Evolutionary conservation across 92 coral and sea anemone genomes (phyloP).

Genomic region (Epizoanthus scotinus): DNA sequence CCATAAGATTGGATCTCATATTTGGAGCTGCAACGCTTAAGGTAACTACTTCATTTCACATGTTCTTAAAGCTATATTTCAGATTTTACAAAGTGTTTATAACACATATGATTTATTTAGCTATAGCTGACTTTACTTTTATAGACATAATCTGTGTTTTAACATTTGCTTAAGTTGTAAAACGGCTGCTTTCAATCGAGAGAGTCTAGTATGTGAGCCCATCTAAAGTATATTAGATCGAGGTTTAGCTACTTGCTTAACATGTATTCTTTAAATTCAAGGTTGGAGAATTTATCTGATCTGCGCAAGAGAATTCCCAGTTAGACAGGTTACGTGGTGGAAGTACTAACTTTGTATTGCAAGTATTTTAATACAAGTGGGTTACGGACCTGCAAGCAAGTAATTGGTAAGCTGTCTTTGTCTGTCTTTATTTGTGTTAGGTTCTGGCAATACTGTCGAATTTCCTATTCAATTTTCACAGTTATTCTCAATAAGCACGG

Average conservation of each 20-base stretch:
- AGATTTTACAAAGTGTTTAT: background rate
- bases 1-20: slow-evolving; percentile 9
- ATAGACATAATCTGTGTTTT: too few relatives aligned
- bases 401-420: background rate
- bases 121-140: too few relatives aligned
- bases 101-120: background rate
- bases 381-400: background rate
- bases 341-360: background rate
- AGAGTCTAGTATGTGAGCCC: too few relatives aligned
- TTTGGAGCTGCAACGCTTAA: slow-evolving; percentile 2
- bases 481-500: too few relatives aligned
- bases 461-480: too few relatives aligned
- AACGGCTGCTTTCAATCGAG: too few relatives aligned
- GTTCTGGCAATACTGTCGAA: too few relatives aligned
- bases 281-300: background rate
- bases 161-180: too few relatives aligned
- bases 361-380: background rate
- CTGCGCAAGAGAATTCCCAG: background rate
- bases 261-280: background rate
- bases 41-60: background rate
- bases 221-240: too few relatives aligned
- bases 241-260: background rate
- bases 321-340: background rate
- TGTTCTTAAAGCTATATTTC: background rate
- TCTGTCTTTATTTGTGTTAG: too few relatives aligned